These are phyloP conservation scores for Eristalis intricaria DNA, from an alignment of 2,888 invertebrate species.

Conservation along the genomic window DNA sequence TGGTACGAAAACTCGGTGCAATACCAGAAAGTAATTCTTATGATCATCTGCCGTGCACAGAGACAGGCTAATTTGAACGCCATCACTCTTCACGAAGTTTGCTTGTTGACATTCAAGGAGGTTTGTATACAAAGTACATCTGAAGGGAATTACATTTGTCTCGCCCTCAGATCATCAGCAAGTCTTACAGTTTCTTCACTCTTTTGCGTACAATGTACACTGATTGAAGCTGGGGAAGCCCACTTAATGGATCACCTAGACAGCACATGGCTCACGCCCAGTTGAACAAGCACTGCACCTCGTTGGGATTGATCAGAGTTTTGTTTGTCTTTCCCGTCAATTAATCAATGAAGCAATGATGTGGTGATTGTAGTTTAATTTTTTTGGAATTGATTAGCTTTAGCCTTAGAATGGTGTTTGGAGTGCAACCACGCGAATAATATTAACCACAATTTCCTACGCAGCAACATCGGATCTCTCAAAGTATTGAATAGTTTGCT, in stretches of 20 bases:
- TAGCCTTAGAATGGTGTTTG: no score
- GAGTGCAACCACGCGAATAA: no score
- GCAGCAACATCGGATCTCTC: no score
- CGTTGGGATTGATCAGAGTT: background rate
- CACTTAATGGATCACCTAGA: background rate
- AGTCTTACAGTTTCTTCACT: slow-evolving; percentile 36
- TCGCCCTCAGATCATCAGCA: slow-evolving; percentile 24
- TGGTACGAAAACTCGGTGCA: slow-evolving; percentile 34
- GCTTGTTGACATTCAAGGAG: slow-evolving; percentile 29
- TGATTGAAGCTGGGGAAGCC: background rate
- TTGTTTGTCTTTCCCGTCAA: background rate
- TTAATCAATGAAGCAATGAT: background rate
- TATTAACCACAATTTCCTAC: no score
- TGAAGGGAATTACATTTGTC: background rate
- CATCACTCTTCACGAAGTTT: slow-evolving; percentile 31
- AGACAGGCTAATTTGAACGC: slow-evolving; percentile 37
- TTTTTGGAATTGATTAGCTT: no score
- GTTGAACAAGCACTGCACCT: background rate
- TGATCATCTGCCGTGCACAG: slow-evolving; percentile 29
- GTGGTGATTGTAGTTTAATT: background rate
- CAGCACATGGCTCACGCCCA: background rate
- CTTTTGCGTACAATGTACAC: slow-evolving; percentile 33
- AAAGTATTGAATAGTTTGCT: no score
- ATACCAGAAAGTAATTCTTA: slow-evolving; percentile 34
- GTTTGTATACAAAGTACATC: background rate